phyloP scores from a whole-genome alignment of 2,113 vertebrate species.

The Pygoscelis adeliae region DNA sequence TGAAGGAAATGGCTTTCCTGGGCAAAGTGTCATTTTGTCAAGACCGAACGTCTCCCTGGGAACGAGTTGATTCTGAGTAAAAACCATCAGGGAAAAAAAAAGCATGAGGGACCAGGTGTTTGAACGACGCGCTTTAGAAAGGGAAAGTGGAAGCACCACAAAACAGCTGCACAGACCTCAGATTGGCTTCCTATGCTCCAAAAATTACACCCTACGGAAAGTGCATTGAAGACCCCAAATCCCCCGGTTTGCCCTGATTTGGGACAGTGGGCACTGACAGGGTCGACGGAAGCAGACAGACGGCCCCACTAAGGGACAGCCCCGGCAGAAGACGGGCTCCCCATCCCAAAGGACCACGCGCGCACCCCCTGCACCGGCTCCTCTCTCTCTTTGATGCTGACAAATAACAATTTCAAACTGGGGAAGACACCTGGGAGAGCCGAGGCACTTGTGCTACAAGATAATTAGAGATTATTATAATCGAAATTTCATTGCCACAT shows the following conservation, averaged over 20 bases:
- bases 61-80: background rate
- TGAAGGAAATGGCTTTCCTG: background rate
- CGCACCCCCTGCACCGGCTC: background rate
- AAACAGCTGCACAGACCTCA: background rate
- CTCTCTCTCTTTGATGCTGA: background rate
- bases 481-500: conserved; percentile 80
- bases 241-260: fast-evolving
- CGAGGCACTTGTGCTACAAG: conserved; percentile 69
- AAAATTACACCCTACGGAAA: background rate
- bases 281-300: background rate
- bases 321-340: background rate
- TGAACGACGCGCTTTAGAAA: background rate
- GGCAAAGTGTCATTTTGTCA: background rate
- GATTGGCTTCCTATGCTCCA: fast-evolving
- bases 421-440: conserved; percentile 75
- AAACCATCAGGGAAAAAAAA: background rate
- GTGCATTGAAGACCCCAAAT: fast-evolving
- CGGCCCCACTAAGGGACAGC: fast-evolving
- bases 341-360: background rate
- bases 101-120: background rate
- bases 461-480: conserved; percentile 84
- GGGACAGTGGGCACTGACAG: background rate
- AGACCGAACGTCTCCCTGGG: background rate
- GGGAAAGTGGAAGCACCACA: background rate
- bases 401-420: conserved; percentile 65